These are phyloP conservation scores for Damaliscus lunatus DNA, from an alignment of 2,113 vertebrate genomes.

Conservation along the genomic window DNA sequence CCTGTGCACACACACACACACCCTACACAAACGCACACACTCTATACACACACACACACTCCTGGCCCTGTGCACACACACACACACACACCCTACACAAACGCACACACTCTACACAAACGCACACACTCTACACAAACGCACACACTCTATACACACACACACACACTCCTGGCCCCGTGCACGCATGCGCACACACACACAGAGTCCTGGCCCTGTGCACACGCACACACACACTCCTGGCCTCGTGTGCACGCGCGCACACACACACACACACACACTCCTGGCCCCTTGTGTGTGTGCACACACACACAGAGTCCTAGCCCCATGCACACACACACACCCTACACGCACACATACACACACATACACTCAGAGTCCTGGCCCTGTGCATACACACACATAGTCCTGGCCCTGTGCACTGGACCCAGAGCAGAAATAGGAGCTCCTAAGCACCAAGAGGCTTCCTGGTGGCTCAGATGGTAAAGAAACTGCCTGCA, in stretches of 20 bases:
- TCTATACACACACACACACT: rapidly evolving
- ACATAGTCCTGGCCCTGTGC: too few species aligned
- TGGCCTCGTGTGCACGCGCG: too few species aligned
- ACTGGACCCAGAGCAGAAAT: background rate
- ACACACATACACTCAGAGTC: too few species aligned
- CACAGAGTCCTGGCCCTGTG: too few species aligned
- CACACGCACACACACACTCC: background rate
- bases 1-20: background rate
- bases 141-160: too few species aligned
- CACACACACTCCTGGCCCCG: too few species aligned
- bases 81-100: background rate
- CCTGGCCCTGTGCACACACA: rapidly evolving
- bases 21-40: background rate
- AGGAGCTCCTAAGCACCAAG: background rate
- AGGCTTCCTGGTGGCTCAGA: background rate
- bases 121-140: background rate
- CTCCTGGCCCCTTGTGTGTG: rapidly evolving
- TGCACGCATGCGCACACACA: rapidly evolving
- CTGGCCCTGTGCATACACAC: background rate
- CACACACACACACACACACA: background rate
- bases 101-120: rapidly evolving
- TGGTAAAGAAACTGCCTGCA: background rate
- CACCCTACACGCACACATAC: too few species aligned
- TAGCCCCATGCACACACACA: background rate
- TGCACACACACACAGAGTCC: rapidly evolving